Conservation (phyloP, 2,113 vertebrate species). For the Vimba vimba region DNA sequence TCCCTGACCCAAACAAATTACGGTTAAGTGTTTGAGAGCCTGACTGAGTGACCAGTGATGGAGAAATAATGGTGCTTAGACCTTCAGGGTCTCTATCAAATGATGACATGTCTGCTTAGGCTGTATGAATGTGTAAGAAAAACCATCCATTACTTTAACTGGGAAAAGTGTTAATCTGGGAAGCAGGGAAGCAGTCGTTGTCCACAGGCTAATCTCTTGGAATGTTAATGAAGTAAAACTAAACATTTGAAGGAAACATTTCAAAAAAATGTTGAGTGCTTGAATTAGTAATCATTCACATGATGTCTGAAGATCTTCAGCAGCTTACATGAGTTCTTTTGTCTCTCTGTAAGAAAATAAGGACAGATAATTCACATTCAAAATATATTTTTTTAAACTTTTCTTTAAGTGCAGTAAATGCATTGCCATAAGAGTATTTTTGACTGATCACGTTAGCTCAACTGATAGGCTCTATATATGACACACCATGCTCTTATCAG, state of each 20-base stretch:
- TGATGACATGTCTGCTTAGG: slow-evolving; percentile 13
- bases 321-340: neutral
- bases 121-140: neutral
- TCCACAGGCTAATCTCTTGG: neutral
- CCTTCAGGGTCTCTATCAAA: slow-evolving; percentile 11
- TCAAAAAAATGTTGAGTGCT: neutral
- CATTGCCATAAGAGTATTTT: slow-evolving; percentile 8
- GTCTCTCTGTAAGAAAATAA: neutral
- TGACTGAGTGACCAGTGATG: slow-evolving; percentile 24
- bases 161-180: neutral
- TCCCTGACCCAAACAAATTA: slow-evolving; percentile 12
- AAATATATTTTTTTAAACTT: neutral
- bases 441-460: neutral
- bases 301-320: neutral
- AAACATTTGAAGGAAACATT: neutral
- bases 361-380: neutral
- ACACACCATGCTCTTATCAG: slow-evolving; percentile 42
- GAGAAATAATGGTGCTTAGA: neutral
- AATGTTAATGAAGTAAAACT: neutral
- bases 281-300: neutral
- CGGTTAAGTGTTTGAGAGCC: neutral
- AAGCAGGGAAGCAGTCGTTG: neutral
- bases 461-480: slow-evolving; percentile 21
- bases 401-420: neutral
- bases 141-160: slow-evolving; percentile 16